Base-by-base conservation (phyloP, 2,113 vertebrate genomes). In the Dicrurus megarhynchus region DNA sequence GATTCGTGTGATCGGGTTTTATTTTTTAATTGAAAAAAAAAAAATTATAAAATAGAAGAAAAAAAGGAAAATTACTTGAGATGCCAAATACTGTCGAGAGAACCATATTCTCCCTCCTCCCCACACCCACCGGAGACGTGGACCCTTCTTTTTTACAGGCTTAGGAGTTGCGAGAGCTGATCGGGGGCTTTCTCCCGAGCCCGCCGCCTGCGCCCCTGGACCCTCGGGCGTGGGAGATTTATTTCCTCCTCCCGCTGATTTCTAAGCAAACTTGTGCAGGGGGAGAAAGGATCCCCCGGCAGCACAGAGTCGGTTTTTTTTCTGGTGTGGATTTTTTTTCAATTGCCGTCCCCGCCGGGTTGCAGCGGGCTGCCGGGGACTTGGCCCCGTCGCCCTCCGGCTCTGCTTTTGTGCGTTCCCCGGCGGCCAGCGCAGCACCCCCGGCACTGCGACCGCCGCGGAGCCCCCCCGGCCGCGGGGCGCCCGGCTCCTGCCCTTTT, bases 21-120 rank as follows among this genome's bases (percentile, higher is more conserved):
- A 93, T 90, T 94, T 97, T 96, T 93, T 77, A 95, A 87, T 42
- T 47, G 57, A 71, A 82, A 87, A 92, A 91, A 83, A 65, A 64
- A 33, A 4, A 7, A 73, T 11, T 18, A 77, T 69, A 81, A 85
- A 87, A 76, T 37, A 75, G 82, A 94, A 83, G 46, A 87, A 95
- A 87, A 95, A 84, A 94, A 91, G 53, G 83, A 95, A 94, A 77
- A 94, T 84, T 90, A 93, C 77, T 97, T 97, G 94, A 78, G 91
- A 93, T 96, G 73, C 59, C 91, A 95, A 96, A 83, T 94, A 85
- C 85, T 95, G 89, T 91, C 79, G 92, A 95, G 41, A 92, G 83
- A 91, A 63, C 78, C 93, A 33, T 56, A 59, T 73, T 90, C 89
- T 50, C 82, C 83, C 33, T 92, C 27, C 64, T 92, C 73, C 47